Base-by-base conservation (phyloP, 2,888 invertebrate species). In the Theretra japonica region DNA sequence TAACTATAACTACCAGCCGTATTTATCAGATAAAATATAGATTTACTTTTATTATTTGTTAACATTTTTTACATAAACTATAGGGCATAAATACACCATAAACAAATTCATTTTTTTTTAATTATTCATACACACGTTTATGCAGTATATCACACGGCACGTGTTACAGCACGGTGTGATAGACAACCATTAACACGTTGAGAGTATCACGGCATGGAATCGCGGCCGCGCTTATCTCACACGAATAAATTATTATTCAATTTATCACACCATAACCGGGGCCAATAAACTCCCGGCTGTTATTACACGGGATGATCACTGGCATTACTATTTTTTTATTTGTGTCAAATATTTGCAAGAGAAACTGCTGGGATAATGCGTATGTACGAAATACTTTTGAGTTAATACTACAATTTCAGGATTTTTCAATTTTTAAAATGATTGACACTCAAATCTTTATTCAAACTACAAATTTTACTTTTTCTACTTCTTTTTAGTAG, bases 181-280 rank as follows among this genome's bases (percentile, higher is more conserved):
- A 33, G 50, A 70, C 53, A 21, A 21, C 59, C 79, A 71, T 79
- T 81, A 76, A 83, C 82, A 86, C 87, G 90, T 85, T 88, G 89
- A 88, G 86, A 83, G 85, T 88, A 92, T 92, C 90, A 77, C 79
- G 75, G 76, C 76, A 77, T 75, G 83, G 86, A 81, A 92, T 91
- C 92, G 79, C 78, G 70, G 53, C 41, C 11, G 23, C 25, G 77
- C 88, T 91, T 93, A 93, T 93, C 92, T 90, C 77, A 82, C 78
- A 81, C 81, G 79, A 84, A 93, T 93, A 93, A 93, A 94, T 94
- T 93, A 92, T 91, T 92, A 92, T 91, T 91, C 92, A 92, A 93
- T 94, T 92, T 93, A 94, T 94, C 92, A 92, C 84, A 80, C 82
- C 80, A 75, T 77, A 82, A 81, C 88, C 75, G 86, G 80, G 83